Conservation (phyloP, 2,888 invertebrate species). For the Aspidapion aeneum region DNA sequence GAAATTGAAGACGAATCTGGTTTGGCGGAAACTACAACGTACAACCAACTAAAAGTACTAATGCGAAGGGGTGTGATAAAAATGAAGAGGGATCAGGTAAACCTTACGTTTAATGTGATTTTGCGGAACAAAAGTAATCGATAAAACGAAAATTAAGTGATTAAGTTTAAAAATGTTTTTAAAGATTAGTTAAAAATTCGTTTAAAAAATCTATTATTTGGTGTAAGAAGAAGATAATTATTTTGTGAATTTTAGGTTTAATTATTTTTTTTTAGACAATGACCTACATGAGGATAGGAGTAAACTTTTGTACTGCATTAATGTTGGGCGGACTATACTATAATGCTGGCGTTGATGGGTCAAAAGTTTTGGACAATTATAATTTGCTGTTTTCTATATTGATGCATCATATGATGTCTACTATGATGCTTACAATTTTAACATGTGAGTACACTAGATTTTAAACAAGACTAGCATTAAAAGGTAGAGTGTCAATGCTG, state of each 20-base stretch:
- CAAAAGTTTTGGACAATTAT: conserved; percentile 76
- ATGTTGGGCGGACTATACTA: conserved; percentile 76
- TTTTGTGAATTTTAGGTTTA: too few species aligned
- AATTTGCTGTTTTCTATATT: conserved; percentile 87
- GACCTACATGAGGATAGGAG: conserved; percentile 71
- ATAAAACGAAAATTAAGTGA: too few species aligned
- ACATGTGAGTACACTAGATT: conserved; percentile 64
- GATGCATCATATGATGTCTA: conserved; percentile 90
- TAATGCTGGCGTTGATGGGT: conserved; percentile 71
- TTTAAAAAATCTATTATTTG: too few species aligned
- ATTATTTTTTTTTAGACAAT: conserved; percentile 60
- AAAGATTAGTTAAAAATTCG: too few species aligned
- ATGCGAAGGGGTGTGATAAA: conserved; percentile 70
- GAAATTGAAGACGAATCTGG: conserved; percentile 22
- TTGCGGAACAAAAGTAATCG: too few species aligned
- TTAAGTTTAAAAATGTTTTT: too few species aligned
- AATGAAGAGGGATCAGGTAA: conserved; percentile 67
- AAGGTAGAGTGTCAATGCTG: neutral
- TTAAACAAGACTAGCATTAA: neutral
- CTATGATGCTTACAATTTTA: conserved; percentile 86
- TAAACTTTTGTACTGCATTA: conserved; percentile 70
- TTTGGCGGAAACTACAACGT: conserved; percentile 66
- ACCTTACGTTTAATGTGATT: too few species aligned
- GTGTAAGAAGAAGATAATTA: too few species aligned
- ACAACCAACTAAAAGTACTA: conserved; percentile 69